These are phyloP conservation scores for Notospermus geniculatus DNA, from an alignment of 1,140 invertebrate genomes.

Conservation along the genomic window DNA sequence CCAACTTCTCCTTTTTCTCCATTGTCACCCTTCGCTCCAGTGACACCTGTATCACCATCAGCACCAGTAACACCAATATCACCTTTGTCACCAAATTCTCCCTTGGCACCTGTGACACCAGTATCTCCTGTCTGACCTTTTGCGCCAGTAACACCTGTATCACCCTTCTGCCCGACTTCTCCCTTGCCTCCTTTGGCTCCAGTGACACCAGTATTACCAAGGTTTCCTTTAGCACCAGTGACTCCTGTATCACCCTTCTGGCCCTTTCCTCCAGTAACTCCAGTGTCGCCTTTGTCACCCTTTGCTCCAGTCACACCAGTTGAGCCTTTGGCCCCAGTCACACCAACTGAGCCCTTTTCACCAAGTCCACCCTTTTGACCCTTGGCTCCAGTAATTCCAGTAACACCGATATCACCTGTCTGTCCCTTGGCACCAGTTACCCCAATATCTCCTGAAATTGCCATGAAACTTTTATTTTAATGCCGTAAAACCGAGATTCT, in stretches of 20 bases:
- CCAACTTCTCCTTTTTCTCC: slow-evolving; percentile 2
- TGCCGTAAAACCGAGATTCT: too few species aligned
- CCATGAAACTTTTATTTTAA: too few species aligned
- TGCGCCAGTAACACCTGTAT: neutral
- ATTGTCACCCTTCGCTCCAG: neutral
- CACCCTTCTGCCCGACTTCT: neutral
- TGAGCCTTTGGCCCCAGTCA: slow-evolving; percentile 6
- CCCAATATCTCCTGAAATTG: slow-evolving; percentile 11
- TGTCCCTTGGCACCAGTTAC: slow-evolving; percentile 8
- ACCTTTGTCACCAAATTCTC: slow-evolving; percentile 7
- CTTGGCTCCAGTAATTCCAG: slow-evolving; percentile 2
- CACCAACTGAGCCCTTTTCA: slow-evolving; percentile 1
- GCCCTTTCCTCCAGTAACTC: neutral
- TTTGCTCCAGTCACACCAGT: slow-evolving; percentile 6
- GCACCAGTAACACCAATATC: neutral
- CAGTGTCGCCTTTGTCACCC: slow-evolving; percentile 1
- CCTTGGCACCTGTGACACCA: neutral
- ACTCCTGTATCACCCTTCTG: neutral
- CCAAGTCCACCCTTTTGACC: slow-evolving; percentile 6
- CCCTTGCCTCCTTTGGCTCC: neutral
- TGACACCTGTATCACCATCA: slow-evolving; percentile 4
- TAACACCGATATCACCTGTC: neutral
- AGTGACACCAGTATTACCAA: neutral
- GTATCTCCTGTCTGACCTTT: neutral
- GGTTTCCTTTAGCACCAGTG: neutral